phyloP scores from a whole-genome alignment of 1,140 invertebrate species.

The Aphelinus certus region DNA sequence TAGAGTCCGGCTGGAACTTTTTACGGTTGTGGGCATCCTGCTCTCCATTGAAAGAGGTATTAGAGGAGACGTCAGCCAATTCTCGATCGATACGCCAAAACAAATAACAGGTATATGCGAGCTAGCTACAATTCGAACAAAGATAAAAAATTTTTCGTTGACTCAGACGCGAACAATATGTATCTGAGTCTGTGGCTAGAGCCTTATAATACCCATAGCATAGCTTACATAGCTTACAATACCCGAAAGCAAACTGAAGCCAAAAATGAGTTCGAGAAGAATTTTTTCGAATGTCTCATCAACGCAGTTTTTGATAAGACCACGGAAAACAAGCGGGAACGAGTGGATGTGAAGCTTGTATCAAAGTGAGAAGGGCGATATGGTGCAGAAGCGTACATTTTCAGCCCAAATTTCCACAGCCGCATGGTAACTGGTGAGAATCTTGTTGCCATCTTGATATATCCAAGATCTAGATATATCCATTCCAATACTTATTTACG shows the following conservation, averaged over 20 bases:
- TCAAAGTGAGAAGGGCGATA: constrained; percentile 42
- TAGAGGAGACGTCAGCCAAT: too few relatives aligned
- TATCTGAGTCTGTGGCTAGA: constrained; percentile 57
- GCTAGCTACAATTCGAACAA: constrained; percentile 55
- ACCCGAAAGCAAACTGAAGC: constrained; percentile 45
- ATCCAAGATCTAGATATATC: constrained; percentile 41
- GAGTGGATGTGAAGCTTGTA: constrained; percentile 48
- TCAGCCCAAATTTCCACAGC: constrained; percentile 47
- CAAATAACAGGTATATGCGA: constrained; percentile 51
- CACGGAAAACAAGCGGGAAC: too few relatives aligned
- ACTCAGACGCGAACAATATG: constrained; percentile 48
- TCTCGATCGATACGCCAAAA: not conserved
- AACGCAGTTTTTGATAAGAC: too few relatives aligned
- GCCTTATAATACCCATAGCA: too few relatives aligned
- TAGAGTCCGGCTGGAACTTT: constrained; percentile 61
- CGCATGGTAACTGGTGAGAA: constrained; percentile 47
- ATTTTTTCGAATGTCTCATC: too few relatives aligned
- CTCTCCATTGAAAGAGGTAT: constrained; percentile 42
- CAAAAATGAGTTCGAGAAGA: too few relatives aligned
- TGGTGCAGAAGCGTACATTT: constrained; percentile 29
- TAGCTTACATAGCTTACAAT: constrained; percentile 55
- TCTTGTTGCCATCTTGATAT: constrained; percentile 32
- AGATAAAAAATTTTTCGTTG: constrained; percentile 33
- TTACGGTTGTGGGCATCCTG: constrained; percentile 54
- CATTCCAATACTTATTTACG: constrained; percentile 45